Evolutionary conservation across 1,140 invertebrate species (phyloP), one percentile per base, ranked within the genome.

Genomic region (Rhyzopertha dominica): DNA sequence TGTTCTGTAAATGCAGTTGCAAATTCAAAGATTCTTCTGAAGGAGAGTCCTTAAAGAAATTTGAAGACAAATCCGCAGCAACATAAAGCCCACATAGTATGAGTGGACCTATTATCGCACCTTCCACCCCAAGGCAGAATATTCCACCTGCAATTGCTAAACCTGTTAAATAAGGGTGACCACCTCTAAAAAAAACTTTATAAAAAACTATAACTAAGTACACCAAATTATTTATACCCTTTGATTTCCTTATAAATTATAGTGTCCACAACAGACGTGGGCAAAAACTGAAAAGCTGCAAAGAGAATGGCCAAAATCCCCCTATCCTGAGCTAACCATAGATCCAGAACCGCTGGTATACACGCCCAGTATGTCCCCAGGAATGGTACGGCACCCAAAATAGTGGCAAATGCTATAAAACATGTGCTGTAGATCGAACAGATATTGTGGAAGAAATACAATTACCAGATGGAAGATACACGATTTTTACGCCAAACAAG

Each of bases 81-180:
- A 90, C 87, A 63, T 91, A 80, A 1, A 92, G 75, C 35, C 81
- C 83, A 62, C 95, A 98, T 0, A 99, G 72, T 14, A 98, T 74
- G 1, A 98, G 75, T 0, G 96, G 95, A 0, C 96, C 96, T 49
- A 98, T 85, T 42, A 99, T 90, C 1, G 94, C 95, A 1, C 96
- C 96, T 72, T 98, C 90, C 29, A 95, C 79, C 0, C 96, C 96
- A 40, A 97, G 73, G 74, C 90, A 98, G 66, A 97, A 95, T 51
- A 98, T 90, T 24, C 96, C 96, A n/a, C 96, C 95, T 7, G 93
- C 94, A 56, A 99, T 95, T 0, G 95, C 90, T 22, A 99, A 70
- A 20, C 93, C 95, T n/a, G 95, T 98, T 19, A 99, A 77, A 72
- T 98, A 99, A 0, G 96, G 95, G 76, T 99, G 95, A 17, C 94